Evolutionary conservation across 2,113 vertebrate species (phyloP), one percentile per base, ranked within the genome.

Genomic region (Rissa tridactyla): DNA sequence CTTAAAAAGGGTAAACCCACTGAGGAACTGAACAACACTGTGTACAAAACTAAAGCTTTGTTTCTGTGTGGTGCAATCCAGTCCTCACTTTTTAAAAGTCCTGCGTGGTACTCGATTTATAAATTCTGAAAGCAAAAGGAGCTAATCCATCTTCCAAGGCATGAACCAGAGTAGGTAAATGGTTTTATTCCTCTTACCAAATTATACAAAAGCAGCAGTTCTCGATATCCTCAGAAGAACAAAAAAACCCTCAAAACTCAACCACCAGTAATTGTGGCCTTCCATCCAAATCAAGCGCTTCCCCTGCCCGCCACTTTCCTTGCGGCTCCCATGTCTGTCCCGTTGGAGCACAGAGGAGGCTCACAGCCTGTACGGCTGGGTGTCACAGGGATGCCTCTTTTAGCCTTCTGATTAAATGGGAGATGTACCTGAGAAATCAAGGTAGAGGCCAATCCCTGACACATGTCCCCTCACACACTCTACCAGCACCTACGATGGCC

Each of bases 301-400:
- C 46, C 32, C 73, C 11, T 0, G 0, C 32, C 10, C 20, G 36
- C 6, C 4, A 15, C 30, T n/a, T 42, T 42, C 36, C 55, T 16
- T 65, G 27, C 12, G 25, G 19, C 47, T 66, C 62, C 49, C 27
- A 15, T 0, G 9, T 29, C 64, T 44, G 49, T 34, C 17, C 54
- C 57, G 18, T 7, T 52, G 46, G 68, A 46, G 15, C 3, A 77
- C 2, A 32, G 18, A 34, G 13, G 17, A 61, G 16, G 57, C 26
- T n/a, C 44, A 20, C 3, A n/a, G 62, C 11, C 49, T 23, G 12
- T 15, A 42, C 23, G 40, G 23, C 10, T 40, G 22, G 22, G 30
- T 38, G 26, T 20, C 46, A 57, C 21, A 27, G 47, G 15, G 25
- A 27, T 49, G 22, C 32, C 32, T 62, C 49, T 58, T 52, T 49